phyloP scores from a whole-genome alignment of 2,113 vertebrate species.

The Columbina picui region DNA sequence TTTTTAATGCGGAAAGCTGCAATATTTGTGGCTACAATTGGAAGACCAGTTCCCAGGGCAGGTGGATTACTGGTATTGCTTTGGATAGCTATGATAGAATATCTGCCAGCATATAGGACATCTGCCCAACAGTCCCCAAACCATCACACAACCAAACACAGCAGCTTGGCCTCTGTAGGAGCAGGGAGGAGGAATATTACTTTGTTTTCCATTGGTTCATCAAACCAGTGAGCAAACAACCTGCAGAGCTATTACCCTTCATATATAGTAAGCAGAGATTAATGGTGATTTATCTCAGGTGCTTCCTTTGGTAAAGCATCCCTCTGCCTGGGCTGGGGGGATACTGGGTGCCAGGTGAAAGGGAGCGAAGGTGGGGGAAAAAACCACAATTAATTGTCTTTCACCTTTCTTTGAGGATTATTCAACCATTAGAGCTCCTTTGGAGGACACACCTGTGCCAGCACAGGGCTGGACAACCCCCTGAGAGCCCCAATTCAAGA shows the following conservation, averaged over 20 bases:
- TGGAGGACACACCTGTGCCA: background rate
- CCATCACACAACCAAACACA: background rate
- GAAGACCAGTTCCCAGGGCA: background rate
- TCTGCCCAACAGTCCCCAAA: fast-evolving
- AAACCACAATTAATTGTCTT: background rate
- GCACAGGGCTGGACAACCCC: fast-evolving
- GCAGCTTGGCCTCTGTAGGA: background rate
- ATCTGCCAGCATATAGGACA: background rate
- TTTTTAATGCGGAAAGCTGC: background rate
- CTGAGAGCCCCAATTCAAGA: fast-evolving
- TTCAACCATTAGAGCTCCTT: background rate
- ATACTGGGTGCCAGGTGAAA: background rate
- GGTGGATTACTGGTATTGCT: background rate
- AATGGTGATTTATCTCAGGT: background rate
- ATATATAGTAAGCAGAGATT: fast-evolving
- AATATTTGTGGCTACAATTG: background rate
- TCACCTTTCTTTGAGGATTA: background rate
- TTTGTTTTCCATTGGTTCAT: constrained; percentile 30
- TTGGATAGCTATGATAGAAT: background rate
- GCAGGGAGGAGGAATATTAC: background rate
- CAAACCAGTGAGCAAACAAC: constrained; percentile 4
- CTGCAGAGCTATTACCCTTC: background rate
- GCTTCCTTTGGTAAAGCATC: background rate
- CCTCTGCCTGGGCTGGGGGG: background rate
- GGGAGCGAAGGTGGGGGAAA: too few species aligned